Base-by-base conservation (phyloP, 64 coral and sea anemone genomes). In the Astreopora myriophthalma region DNA sequence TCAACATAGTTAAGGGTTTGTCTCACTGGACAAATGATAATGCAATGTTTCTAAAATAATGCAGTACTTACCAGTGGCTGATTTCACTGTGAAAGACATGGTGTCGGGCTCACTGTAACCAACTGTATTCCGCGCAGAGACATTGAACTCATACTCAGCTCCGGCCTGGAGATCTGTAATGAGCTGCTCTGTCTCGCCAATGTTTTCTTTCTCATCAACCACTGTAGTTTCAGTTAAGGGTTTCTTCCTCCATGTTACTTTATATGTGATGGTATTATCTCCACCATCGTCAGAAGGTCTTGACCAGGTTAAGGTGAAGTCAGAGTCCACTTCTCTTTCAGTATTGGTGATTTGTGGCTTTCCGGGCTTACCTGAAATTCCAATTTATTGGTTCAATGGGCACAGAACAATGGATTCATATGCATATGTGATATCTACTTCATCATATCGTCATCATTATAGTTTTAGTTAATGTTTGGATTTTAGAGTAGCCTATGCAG, bases 201-300 rank as follows among this genome's bases (percentile, higher is more conserved):
- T 34, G 23, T 75, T 60, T 0, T 66, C 48, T 14, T 82, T 36
- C 48, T 1, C 11, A 5, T 60, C 8, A 17, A 12, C 37, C 16
- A 46, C 42, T 5, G 67, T 68, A 9, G 46, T 3, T 0, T 19
- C n/a, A 8, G 34, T 28, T 2, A 57, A 19, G 0, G 34, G 48
- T 33, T 40, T 63, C 29, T 25, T 72, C 58, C 69, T 75, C 90
- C 90, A 92, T 48, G 76, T 48, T 8, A 92, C 69, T 29, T 46
- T 57, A 25, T 92, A 92, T 30, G 39, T 58, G 2, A 86, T 35
- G 35, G 75, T 69, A 1, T 16, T 14, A 37, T 92, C 90, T 24
- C 71, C 58, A 20, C 90, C 90, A 69, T 92, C 25, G 9, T 85
- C 1, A 8, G 71, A 0, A 33, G 90, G 90, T 48, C 1, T 17